These are phyloP conservation scores for Mimachlamys varia DNA, from an alignment of 2,888 invertebrate species.

Conservation along the genomic window DNA sequence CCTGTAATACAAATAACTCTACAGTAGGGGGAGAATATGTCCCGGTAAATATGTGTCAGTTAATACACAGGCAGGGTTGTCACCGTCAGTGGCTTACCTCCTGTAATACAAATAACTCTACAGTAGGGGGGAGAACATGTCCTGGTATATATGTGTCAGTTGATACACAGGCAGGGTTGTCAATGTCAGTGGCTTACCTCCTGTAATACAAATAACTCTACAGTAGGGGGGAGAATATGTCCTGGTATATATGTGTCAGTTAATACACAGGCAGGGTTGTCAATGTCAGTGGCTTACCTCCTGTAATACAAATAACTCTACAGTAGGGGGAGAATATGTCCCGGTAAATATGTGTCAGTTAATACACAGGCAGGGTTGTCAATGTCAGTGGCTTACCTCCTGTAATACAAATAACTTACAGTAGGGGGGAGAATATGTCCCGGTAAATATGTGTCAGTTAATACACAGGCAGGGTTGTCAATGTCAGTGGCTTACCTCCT, in stretches of 20 bases:
- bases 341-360: no score
- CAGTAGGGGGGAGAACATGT: no score
- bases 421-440: no score
- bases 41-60: no score
- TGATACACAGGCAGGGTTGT: constrained; percentile 58
- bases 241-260: no score
- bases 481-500: constrained; percentile 68
- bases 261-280: constrained; percentile 58
- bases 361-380: constrained; percentile 58
- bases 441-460: no score
- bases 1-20: constrained; percentile 45
- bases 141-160: no score
- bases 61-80: constrained; percentile 58
- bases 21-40: no score
- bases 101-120: constrained; percentile 43
- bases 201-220: constrained; percentile 43
- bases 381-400: constrained; percentile 69
- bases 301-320: constrained; percentile 43
- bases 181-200: constrained; percentile 68
- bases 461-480: constrained; percentile 61
- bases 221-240: no score
- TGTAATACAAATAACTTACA: constrained; percentile 39
- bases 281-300: constrained; percentile 68
- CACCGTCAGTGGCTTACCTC: constrained; percentile 68
- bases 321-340: no score